These are phyloP conservation scores for Australoheros facetus DNA, from an alignment of 2,797 vertebrate genomes.

Conservation along the genomic window DNA sequence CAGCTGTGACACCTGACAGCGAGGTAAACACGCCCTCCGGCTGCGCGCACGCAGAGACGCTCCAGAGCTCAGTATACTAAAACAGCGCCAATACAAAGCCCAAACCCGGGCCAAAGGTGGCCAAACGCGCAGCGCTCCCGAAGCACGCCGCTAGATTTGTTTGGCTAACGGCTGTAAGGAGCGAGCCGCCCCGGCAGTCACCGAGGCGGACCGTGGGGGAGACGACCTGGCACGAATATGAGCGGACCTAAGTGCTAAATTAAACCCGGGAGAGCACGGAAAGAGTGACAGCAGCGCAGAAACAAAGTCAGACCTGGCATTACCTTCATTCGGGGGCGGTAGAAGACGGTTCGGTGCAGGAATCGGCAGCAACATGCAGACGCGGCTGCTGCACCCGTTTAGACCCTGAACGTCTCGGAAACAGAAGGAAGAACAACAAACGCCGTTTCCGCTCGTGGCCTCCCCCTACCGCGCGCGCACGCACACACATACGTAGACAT, in stretches of 20 bases:
- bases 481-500: not conserved
- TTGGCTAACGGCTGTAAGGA: conserved; percentile 40
- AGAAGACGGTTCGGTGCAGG: conserved; percentile 55
- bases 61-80: rapidly evolving
- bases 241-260: not conserved
- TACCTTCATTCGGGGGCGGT: conserved; percentile 83
- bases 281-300: not conserved
- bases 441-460: conserved; percentile 73
- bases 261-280: rapidly evolving
- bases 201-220: conserved; percentile 11
- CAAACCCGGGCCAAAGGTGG: not conserved
- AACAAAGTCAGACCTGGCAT: not conserved
- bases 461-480: not conserved
- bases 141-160: conserved; percentile 57
- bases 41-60: rapidly evolving
- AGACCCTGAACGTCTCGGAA: conserved; percentile 76
- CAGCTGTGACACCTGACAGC: conserved; percentile 53
- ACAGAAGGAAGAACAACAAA: conserved; percentile 82
- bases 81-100: rapidly evolving
- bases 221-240: not conserved
- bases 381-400: conserved; percentile 59
- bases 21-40: conserved; percentile 22
- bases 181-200: conserved; percentile 31
- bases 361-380: conserved; percentile 77
- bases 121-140: not conserved